Base-by-base conservation (phyloP, 2,888 invertebrate species). In the Ophion obscuratus region DNA sequence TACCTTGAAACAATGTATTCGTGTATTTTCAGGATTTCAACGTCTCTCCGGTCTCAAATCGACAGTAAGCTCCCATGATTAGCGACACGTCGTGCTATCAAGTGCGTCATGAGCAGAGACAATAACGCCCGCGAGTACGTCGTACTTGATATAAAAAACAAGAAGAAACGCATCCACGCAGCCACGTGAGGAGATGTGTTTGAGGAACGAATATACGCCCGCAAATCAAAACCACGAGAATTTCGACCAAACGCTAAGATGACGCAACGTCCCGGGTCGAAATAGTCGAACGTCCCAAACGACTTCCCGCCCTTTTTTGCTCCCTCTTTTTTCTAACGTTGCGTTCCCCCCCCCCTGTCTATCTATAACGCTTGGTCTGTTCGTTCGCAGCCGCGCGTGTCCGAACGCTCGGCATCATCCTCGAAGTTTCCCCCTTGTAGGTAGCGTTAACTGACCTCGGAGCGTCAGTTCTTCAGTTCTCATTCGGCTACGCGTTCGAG, bases 191-290 rank as follows among this genome's bases (percentile, higher is more conserved):
- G 84, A 88, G 86, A 87, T 84, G 71, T 20, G 59, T 31, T 31
- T 10, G 68, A 61, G 47, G 79, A 87, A 27, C 81, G 83, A 86
- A 77, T 83, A 84, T 82, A 84, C 77, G 81, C 87, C 84, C 86
- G 85, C 77, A 88, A 86, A 75, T 84, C 71, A 83, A 76, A 84
- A 85, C 57, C 86, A 83, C 83, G 87, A 83, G 88, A 88, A 88
- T 84, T 87, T 84, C 84, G 78, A 76, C 24, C 27, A 40, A 20
- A 57, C 24, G 27, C 10, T 17, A 47, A 14, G 62, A 81, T 87
- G 86, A 85, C 81, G 71, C 80, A 85, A 86, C 85, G 76, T 76
- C 81, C 76, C 73, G 64, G 77, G 47, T 81, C 83, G 76, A 81
- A 77, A 77, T 77, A 77, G 73, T 44, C 24, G 59, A 24, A n/a